phyloP scores from a whole-genome alignment of 2,797 vertebrate species.

The Pterois miles region DNA sequence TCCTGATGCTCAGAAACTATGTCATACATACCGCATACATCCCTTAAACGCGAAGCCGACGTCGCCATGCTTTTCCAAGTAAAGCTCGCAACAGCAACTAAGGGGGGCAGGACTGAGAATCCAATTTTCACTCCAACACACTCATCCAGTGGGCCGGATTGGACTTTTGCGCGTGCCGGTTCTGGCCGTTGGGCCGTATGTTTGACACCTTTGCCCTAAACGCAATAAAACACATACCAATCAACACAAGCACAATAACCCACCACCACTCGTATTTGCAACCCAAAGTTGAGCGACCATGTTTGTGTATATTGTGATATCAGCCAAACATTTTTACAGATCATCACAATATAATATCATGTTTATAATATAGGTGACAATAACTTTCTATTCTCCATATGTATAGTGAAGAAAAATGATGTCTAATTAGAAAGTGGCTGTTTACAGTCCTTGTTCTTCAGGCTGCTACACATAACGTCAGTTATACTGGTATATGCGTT shows the following conservation, averaged over 20 bases:
- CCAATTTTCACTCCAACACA: no score
- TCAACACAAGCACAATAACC: neutral
- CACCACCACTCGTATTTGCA: neutral
- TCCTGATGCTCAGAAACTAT: no score
- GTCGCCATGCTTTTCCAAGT: no score
- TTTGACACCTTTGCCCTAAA: neutral
- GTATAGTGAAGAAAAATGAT: neutral
- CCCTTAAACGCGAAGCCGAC: no score
- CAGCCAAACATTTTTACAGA: neutral
- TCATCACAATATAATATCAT: neutral
- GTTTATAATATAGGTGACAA: neutral
- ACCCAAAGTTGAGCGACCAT: neutral
- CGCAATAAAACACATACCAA: neutral
- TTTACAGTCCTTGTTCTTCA: neutral
- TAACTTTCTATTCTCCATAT: neutral
- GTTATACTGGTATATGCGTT: no score
- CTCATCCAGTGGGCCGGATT: no score
- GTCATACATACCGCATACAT: no score
- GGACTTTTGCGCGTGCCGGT: no score
- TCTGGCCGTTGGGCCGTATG: neutral
- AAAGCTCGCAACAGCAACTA: no score
- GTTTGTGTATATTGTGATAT: neutral
- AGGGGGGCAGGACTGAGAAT: no score
- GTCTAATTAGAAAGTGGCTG: neutral
- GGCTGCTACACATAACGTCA: no score